phyloP scores from a whole-genome alignment of 2,888 invertebrate genomes.

The Eugnorisma glareosa region DNA sequence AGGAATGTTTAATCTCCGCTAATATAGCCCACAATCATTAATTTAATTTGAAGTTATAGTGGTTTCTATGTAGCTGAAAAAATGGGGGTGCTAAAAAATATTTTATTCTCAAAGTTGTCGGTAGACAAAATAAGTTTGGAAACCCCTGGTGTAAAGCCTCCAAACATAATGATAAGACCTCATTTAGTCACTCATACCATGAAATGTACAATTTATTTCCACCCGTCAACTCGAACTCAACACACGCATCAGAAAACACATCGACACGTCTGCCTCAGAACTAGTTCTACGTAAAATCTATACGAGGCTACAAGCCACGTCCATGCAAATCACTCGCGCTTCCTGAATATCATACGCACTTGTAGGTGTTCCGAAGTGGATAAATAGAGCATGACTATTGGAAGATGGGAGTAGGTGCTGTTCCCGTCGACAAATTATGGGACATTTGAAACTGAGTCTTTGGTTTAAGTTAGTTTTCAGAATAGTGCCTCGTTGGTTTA shows the following conservation, averaged over 20 bases:
- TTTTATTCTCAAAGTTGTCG: too few species aligned
- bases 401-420: conserved; percentile 2
- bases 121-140: too few species aligned
- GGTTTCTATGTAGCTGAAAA: too few species aligned
- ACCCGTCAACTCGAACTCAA: not conserved
- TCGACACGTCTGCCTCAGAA: conserved; percentile 22
- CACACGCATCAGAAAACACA: conserved; percentile 4
- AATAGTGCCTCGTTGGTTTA: not conserved
- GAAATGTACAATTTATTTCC: not conserved
- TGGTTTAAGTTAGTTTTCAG: not conserved
- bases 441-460: not conserved
- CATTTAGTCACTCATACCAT: too few species aligned
- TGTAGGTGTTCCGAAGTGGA: conserved; percentile 21
- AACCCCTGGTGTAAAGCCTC: too few species aligned
- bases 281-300: conserved; percentile 32
- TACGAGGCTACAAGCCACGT: conserved; percentile 49
- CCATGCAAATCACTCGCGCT: conserved; percentile 48
- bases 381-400: conserved; percentile 8
- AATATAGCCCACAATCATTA: too few species aligned
- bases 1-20: too few species aligned
- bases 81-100: too few species aligned
- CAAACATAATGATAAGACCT: too few species aligned
- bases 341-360: conserved; percentile 51
- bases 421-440: not conserved
- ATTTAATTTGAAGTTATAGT: too few species aligned